Evolutionary conservation across 2,888 invertebrate species (phyloP), one percentile per base, ranked within the genome.

Genomic region (Horisme vitalbata): DNA sequence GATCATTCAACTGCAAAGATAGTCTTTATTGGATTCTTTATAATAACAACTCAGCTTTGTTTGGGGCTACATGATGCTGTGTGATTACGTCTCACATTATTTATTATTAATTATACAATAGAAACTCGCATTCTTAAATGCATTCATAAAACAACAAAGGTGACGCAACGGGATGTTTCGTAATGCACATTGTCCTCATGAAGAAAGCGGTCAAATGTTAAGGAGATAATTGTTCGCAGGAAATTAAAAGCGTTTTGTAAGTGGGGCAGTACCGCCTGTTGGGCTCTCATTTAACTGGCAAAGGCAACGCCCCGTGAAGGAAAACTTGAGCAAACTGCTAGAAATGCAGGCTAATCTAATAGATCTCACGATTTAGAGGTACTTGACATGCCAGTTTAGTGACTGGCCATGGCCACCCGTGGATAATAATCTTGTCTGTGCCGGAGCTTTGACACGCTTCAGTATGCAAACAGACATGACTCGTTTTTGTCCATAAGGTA

Each of bases 151-250:
- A 34, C 33, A 50, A 52, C 41, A 45, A 54, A 56, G 58, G 56
- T 54, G 56, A 57, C 55, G 56, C 50, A 57, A 62, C 68, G 68
- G 79, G 79, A 80, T 71, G 76, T 83, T 83, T 68, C 72, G 68
- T 68, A 81, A 85, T 66, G 62, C 55, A 65, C 65, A 69, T 73
- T 73, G 75, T 74, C 70, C 66, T 68, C 71, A 76, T 75, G 71
- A 80, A 84, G 85, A 88, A 84, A 85, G 84, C 84, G 88, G 88
- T 88, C 87, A 88, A 81, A 86, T 78, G 87, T 88, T 85, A 87
- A 87, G 74, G 70, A 86, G 84, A 86, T 89, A 89, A 89, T 88
- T 89, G 87, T 76, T 81, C 68, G 73, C 84, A 84, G 88, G 87
- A 89, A 87, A 88, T 88, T 88, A 86, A 78, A 79, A 72, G 75